Evolutionary conservation across 53 echinoderm and acorn worm species (phyloP), one percentile per base, ranked within the genome.

Genomic region (Crossaster papposus): DNA sequence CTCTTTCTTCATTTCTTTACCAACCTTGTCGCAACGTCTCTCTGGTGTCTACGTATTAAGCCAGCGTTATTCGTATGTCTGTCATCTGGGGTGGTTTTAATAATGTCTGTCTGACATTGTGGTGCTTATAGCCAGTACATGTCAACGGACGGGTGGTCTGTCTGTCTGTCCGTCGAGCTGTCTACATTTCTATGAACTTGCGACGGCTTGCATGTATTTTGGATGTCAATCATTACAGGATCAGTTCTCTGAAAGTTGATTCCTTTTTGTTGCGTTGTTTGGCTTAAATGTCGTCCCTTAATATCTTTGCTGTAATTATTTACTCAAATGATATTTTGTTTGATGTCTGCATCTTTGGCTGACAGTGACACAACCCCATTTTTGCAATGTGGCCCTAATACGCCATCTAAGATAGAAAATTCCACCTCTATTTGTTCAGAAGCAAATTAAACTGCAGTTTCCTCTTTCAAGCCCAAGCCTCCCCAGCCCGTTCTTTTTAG

Each of bases 371-470:
- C 58, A 68, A 8, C 68, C 11, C 11, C 22, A 26, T 26, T 68
- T 26, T 68, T 8, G 17, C 24, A 26, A 18, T 68, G n/a, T 74
- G 32, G 30, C 55, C 55, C 35, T 55, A 55, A 30, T 35, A 14
- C 33, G 22, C 32, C 30, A 32, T 31, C 34, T 31, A 81, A 33
- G 35, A 35, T 18, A 81, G 26, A 32, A 63, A 68, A 23, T 68
- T 68, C 68, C 81, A 17, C 23, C 33, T 62, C 30, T 81, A 63
- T 81, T 81, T 81, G 34, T 58, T 55, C 64, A 63, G 58, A 81
- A 81, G 55, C 81, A 58, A 81, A 81, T 63, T 63, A 81, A 31
- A 62, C 32, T 81, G 63, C 62, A 33, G 62, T 52, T 81, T 81
- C 81, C 63, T 31, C 55, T 63, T 53, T 51, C 51, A 30, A 51